phyloP scores from a whole-genome alignment of 2,797 vertebrate genomes.

The Pseudocheirus occidentalis region DNA sequence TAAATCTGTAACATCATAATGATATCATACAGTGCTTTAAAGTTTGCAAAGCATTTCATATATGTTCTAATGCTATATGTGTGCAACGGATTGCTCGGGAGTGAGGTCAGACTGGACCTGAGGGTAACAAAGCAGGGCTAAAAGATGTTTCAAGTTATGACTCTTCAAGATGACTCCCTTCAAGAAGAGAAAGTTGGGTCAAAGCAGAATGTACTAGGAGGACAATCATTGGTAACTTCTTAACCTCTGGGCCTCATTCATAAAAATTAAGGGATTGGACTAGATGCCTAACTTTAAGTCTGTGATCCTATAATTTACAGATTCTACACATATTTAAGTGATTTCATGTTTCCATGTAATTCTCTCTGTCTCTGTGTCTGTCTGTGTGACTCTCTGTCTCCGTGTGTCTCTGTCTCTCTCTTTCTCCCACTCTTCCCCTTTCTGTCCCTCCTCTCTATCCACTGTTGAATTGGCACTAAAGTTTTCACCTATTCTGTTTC shows the following conservation, averaged over 20 bases:
- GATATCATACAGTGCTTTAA: neutral
- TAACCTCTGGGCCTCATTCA: neutral
- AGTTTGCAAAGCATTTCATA: neutral
- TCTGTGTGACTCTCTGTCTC: neutral
- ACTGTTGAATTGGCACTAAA: neutral
- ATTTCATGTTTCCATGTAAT: too few species aligned
- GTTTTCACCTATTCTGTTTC: neutral
- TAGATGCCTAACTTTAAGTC: neutral
- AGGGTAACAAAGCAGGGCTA: neutral
- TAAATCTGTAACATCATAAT: neutral
- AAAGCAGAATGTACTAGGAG: neutral
- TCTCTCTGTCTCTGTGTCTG: too few species aligned
- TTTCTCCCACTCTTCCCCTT: too few species aligned
- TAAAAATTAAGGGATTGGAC: neutral
- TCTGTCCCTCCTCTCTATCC: neutral
- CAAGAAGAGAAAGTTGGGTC: neutral
- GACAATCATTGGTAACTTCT: neutral
- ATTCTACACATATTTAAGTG: too few species aligned
- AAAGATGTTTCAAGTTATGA: neutral
- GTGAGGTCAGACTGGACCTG: neutral
- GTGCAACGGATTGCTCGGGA: neutral
- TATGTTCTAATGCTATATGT: neutral
- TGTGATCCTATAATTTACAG: too few species aligned
- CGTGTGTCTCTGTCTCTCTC: neutral
- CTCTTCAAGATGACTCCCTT: neutral